phyloP scores from a whole-genome alignment of 2,888 invertebrate species.

The Octonoba sinensis region DNA sequence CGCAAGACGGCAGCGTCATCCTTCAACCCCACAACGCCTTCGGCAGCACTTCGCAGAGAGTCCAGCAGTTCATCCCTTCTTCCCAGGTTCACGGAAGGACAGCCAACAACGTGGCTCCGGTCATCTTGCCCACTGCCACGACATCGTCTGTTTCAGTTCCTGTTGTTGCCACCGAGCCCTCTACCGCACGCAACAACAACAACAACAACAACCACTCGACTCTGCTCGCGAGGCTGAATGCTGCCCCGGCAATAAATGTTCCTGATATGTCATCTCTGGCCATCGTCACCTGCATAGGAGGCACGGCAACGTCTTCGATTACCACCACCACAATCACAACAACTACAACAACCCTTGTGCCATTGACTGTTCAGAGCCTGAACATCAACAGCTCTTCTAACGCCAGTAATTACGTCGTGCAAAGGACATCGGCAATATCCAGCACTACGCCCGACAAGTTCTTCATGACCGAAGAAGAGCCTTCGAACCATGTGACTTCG shows the following conservation, averaged over 20 bases:
- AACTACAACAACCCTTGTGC: conserved; percentile 54
- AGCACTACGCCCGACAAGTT: conserved; percentile 17
- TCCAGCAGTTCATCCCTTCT: conserved; percentile 34
- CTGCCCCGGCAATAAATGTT: conserved; percentile 64
- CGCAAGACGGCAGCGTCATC: conserved; percentile 67
- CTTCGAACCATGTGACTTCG: conserved; percentile 33
- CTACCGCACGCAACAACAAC: conserved; percentile 32
- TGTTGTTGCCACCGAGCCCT: conserved; percentile 27
- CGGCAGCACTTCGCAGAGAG: conserved; percentile 9
- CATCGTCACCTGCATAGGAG: conserved; percentile 6
- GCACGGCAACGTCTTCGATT: conserved; percentile 13
- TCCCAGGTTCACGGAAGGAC: conserved; percentile 38
- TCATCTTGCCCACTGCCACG: conserved; percentile 44
- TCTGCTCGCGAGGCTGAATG: conserved; percentile 66
- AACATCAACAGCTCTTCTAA: conserved; percentile 47
- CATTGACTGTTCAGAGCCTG: conserved; percentile 66
- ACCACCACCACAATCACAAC: conserved; percentile 42
- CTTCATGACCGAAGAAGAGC: conserved; percentile 26
- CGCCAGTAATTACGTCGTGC: conserved; percentile 46
- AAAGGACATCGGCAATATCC: conserved; percentile 33
- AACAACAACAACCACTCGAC: conserved; percentile 66
- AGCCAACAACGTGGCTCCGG: conserved; percentile 26
- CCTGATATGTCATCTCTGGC: conserved; percentile 52
- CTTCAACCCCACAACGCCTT: conserved; percentile 62
- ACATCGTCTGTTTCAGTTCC: conserved; percentile 38